Base-by-base conservation (phyloP, 2,113 vertebrate genomes). In the Reinhardtius hippoglossoides region DNA sequence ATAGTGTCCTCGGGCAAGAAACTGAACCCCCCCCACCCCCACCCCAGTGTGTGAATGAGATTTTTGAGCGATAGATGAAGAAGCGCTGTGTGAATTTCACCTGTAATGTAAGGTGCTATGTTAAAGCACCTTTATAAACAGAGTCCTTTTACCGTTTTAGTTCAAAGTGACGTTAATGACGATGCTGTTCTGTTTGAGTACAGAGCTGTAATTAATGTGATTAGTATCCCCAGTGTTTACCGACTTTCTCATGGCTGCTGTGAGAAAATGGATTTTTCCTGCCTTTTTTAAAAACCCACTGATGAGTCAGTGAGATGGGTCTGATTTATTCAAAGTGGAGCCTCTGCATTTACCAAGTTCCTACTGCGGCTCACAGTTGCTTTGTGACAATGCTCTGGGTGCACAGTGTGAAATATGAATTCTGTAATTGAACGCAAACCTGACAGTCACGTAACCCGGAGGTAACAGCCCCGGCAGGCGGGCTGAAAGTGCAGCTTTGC, bases 401-500 rank as follows among this genome's bases (percentile, higher is more conserved):
- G 4, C 0, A 16, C 35, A 50, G 18, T 65, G 40, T 10, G 63
- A 84, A 61, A 56, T 40, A 35, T 4, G 8, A 1, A 42, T 31
- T 57, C 67, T 37, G 16, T 18, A 13, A 56, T 3, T 54, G 35
- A 59, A 60, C 16, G 15, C 23, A 67, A n/a, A 42, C 20, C 21
- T 26, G 14, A 61, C 72, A 76, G 56, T 66, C 40, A 14, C 26
- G 54, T 56, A 1, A 48, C 9, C 37, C 14, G 2, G 16, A 57
- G 44, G 44, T 57, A 58, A 77, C 48, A 57, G 50, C 71, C 9
- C 7, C 9, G 23, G 61, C 67, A 63, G 59, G 62, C 24, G 9
- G 9, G 26, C 44, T 1, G 65, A 72, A 74, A 72, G 40, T 56
- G 66, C 59, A 40, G 46, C 55, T 79, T 65, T 71, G 71, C 72